A percentile compares a stretch with the other conserved stretches of the same genome.
Conservation (phyloP, 2,113 vertebrate species). For the Aythya baeri region DNA sequence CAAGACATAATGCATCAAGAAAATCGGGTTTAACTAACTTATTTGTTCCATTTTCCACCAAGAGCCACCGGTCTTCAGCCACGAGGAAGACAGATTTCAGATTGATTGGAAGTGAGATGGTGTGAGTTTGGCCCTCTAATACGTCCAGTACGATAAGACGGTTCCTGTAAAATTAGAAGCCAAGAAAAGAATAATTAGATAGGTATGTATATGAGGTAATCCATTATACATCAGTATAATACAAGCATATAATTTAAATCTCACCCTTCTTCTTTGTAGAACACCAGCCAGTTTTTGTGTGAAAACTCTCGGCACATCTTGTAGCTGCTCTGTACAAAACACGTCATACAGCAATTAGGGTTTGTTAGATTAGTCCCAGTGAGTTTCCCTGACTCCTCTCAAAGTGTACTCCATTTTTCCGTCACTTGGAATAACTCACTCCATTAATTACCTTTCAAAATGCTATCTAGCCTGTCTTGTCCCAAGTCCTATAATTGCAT, state of each 20-base stretch:
- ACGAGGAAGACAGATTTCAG: constrained; percentile 87
- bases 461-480: background rate
- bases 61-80: constrained; percentile 94
- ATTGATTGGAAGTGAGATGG: constrained; percentile 90
- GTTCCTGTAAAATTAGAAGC: constrained; percentile 79
- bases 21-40: constrained; percentile 74
- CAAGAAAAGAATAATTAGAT: constrained; percentile 43
- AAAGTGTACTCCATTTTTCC: background rate
- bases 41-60: constrained; percentile 88
- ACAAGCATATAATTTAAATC: constrained; percentile 22
- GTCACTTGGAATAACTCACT: background rate
- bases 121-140: constrained; percentile 87
- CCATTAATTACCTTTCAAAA: background rate
- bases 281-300: constrained; percentile 97
- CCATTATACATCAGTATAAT: background rate
- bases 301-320: constrained; percentile 96
- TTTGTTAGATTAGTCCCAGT: background rate
- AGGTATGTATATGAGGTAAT: background rate
- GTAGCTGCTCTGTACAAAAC: constrained; percentile 67
- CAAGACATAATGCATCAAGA: background rate
- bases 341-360: background rate
- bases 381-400: background rate
- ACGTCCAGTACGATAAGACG: constrained; percentile 90
- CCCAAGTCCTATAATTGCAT: background rate
- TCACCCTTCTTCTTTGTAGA: constrained; percentile 92